These are phyloP conservation scores for Ips typographus DNA, from an alignment of 1,140 invertebrate genomes.

Conservation along the genomic window DNA sequence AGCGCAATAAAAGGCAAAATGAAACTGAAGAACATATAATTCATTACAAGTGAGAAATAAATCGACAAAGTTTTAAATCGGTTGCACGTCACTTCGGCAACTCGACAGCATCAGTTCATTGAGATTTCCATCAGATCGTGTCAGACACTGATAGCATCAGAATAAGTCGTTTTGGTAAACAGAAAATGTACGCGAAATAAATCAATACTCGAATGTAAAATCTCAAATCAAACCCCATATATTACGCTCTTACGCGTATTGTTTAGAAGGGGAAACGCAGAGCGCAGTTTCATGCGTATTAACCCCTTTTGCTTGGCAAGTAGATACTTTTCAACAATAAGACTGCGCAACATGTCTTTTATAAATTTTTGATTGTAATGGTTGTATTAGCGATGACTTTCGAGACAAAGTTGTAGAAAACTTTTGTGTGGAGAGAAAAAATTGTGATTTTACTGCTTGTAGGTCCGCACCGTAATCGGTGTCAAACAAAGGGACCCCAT, in stretches of 20 bases:
- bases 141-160: constrained; percentile 24
- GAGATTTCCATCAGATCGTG: constrained; percentile 27
- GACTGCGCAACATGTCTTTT: no score
- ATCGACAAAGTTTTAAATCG: no score
- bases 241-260: constrained; percentile 27
- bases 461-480: neutral
- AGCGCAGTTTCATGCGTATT: constrained; percentile 16
- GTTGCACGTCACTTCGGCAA: neutral
- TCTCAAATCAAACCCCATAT: constrained; percentile 41
- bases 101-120: constrained; percentile 1
- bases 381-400: no score
- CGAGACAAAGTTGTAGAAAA: no score
- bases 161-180: constrained; percentile 27
- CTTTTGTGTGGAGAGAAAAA: no score
- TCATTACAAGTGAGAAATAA: no score
- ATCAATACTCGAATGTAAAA: constrained; percentile 42
- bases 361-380: no score
- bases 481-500: constrained; percentile 14
- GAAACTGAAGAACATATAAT: no score
- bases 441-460: neutral
- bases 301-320: neutral
- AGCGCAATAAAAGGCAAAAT: no score
- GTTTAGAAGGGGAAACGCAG: constrained; percentile 6
- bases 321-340: neutral
- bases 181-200: constrained; percentile 34